These are phyloP conservation scores for Cichladusa arquata DNA, from an alignment of 2,113 vertebrate species.

Conservation along the genomic window DNA sequence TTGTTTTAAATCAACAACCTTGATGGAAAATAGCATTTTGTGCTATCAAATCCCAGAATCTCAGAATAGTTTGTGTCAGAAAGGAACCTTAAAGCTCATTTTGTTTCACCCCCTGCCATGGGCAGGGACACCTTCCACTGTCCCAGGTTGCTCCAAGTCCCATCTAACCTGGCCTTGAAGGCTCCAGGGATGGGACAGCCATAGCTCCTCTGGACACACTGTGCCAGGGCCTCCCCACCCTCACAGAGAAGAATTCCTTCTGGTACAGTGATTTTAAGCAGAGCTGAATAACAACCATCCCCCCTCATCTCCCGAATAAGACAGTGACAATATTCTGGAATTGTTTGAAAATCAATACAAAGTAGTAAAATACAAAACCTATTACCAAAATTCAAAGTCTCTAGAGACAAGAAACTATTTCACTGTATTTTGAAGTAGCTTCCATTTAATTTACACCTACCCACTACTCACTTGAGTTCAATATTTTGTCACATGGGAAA, in stretches of 20 bases:
- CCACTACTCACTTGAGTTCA: neutral
- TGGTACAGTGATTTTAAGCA: neutral
- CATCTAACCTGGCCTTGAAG: neutral
- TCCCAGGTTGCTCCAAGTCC: neutral
- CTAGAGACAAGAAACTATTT: neutral
- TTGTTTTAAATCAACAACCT: neutral
- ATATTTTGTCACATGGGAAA: neutral
- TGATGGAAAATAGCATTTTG: neutral
- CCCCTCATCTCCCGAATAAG: neutral
- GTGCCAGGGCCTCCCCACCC: neutral
- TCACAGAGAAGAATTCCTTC: neutral
- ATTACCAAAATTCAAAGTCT: neutral
- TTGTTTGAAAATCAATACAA: neutral
- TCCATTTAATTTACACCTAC: neutral
- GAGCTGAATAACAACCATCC: neutral
- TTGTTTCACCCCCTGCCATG: neutral
- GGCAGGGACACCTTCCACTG: neutral
- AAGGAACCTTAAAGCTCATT: neutral
- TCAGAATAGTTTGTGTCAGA: neutral
- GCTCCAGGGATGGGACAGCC: neutral
- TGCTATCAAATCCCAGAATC: neutral
- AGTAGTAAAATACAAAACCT: neutral
- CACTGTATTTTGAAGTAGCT: neutral
- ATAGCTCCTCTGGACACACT: neutral
- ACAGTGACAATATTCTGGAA: neutral